Evolutionary conservation across 2,888 invertebrate genomes (phyloP).

Genomic region (Mythimna pallens): DNA sequence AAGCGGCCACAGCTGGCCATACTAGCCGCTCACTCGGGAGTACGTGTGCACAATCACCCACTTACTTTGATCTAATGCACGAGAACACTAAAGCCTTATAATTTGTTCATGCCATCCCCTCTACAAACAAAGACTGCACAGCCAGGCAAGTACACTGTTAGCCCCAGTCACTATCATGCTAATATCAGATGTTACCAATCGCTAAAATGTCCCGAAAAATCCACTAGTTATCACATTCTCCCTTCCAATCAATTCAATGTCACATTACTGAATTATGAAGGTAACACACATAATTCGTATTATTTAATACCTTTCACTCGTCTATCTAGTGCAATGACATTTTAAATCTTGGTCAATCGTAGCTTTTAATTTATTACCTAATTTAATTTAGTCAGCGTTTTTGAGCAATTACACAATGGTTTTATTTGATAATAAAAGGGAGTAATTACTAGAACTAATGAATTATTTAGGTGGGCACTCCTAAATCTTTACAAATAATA

Average conservation of each 20-base stretch:
- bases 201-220: constrained; percentile 51
- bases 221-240: constrained; percentile 63
- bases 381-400: constrained; percentile 41
- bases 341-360: constrained; percentile 71
- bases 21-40: constrained; percentile 38
- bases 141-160: constrained; percentile 26
- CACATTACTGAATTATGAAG: constrained; percentile 49
- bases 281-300: constrained; percentile 50
- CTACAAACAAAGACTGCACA: constrained; percentile 21
- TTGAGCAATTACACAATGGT: constrained; percentile 64
- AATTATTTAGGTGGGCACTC: constrained; percentile 22
- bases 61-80: constrained; percentile 12
- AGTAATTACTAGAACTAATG: constrained; percentile 34
- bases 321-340: constrained; percentile 63
- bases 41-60: neutral
- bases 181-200: constrained; percentile 43
- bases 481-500: constrained; percentile 20
- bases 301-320: constrained; percentile 50
- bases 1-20: constrained; percentile 15
- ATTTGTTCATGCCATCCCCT: constrained; percentile 28
- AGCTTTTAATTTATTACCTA: constrained; percentile 41
- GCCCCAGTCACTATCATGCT: constrained; percentile 43
- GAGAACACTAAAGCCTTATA: constrained; percentile 18
- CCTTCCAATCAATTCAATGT: constrained; percentile 54
- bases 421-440: constrained; percentile 30